Conservation (phyloP, 2,888 invertebrate genomes). For the Microctonus brassicae region DNA sequence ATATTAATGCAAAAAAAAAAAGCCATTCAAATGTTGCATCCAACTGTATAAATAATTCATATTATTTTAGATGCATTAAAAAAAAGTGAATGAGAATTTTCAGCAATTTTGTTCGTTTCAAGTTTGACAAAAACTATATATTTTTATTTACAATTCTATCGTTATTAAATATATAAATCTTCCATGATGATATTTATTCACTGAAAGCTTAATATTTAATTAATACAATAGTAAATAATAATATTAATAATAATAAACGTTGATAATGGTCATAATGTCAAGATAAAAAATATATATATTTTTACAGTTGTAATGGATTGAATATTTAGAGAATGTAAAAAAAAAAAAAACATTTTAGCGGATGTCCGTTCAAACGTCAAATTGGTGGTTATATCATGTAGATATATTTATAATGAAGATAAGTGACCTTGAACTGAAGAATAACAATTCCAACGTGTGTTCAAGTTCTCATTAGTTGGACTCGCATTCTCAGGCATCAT, state of each 20-base stretch:
- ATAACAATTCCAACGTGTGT: neutral
- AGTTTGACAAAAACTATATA: too few relatives aligned
- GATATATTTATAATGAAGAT: neutral
- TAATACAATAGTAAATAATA: too few relatives aligned
- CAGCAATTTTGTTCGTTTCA: too few relatives aligned
- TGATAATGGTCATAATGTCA: neutral
- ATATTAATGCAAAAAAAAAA: neutral
- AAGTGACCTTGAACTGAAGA: neutral
- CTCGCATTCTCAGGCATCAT: neutral
- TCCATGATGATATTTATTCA: too few relatives aligned
- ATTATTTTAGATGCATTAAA: too few relatives aligned
- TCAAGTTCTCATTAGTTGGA: neutral
- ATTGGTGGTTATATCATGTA: neutral
- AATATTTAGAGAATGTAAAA: neutral
- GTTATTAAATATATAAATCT: too few relatives aligned
- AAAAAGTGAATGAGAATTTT: too few relatives aligned
- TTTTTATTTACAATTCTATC: too few relatives aligned
- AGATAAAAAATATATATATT: too few relatives aligned
- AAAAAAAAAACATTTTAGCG: neutral
- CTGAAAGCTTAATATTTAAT: too few relatives aligned
- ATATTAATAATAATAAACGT: too few relatives aligned
- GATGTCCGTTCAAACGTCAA: conserved; percentile 1
- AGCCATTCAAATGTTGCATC: neutral
- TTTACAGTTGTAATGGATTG: too few relatives aligned
- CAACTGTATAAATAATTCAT: neutral